These are phyloP conservation scores for Lochmaea crataegi DNA, from an alignment of 2,888 invertebrate species.

Conservation along the genomic window DNA sequence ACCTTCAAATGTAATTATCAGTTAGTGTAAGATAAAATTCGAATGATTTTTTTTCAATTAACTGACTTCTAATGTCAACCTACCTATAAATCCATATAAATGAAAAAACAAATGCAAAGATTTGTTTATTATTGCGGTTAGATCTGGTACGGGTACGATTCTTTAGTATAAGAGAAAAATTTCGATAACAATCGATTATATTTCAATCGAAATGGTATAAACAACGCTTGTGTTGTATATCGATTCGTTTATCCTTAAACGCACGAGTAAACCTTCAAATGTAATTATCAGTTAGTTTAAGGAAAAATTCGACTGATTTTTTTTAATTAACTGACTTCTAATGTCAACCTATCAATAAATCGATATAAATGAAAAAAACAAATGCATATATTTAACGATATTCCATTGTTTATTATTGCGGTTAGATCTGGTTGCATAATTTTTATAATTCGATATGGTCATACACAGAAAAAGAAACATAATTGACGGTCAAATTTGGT, in stretches of 20 bases:
- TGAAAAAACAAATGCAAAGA: neutral
- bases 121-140: slow-evolving; percentile 7
- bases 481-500: neutral
- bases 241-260: too few relatives aligned
- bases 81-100: too few relatives aligned
- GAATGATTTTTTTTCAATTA: neutral
- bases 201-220: too few relatives aligned
- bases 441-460: neutral
- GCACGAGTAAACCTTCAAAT: too few relatives aligned
- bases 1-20: neutral
- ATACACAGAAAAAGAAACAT: neutral
- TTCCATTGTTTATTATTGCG: slow-evolving; percentile 2
- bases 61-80: neutral
- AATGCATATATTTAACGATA: neutral
- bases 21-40: neutral
- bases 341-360: neutral
- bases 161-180: too few relatives aligned
- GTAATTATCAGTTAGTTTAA: neutral
- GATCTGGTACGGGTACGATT: neutral
- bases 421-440: slow-evolving; percentile 1
- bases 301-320: neutral
- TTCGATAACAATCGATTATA: too few relatives aligned
- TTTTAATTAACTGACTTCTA: neutral
- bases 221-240: too few relatives aligned
- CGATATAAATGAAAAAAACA: neutral